These are phyloP conservation scores for Drosophila rhopaloa DNA, from an alignment of 1,140 invertebrate genomes.

Conservation along the genomic window DNA sequence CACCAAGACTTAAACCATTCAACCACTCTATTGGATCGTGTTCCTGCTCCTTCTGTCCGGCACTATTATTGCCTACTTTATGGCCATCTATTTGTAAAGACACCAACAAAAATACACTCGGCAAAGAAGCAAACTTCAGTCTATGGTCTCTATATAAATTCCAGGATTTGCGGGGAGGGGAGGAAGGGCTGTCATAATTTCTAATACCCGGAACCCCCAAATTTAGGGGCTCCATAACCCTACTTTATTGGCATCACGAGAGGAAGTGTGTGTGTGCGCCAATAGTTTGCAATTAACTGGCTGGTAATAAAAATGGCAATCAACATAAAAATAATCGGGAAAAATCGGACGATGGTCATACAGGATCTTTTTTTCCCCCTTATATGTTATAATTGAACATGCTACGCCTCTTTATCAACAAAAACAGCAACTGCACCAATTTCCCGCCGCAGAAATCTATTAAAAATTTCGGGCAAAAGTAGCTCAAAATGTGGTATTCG, in stretches of 20 bases:
- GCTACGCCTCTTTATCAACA: constrained; percentile 6
- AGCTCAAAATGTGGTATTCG: constrained; percentile 67
- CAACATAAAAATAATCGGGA: constrained; percentile 76
- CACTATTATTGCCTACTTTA: constrained; percentile 36
- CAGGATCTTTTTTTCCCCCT: neutral
- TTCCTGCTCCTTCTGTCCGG: neutral
- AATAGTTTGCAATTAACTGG: constrained; percentile 78
- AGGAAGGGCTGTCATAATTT: constrained; percentile 70
- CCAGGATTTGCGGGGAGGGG: constrained; percentile 51
- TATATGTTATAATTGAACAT: constrained; percentile 69
- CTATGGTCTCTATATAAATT: constrained; percentile 60
- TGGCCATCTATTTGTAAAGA: constrained; percentile 57
- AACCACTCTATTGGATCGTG: neutral
- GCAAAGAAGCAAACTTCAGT: constrained; percentile 4
- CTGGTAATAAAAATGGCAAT: constrained; percentile 63
- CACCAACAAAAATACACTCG: constrained; percentile 18
- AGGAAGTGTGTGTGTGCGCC: constrained; percentile 21
- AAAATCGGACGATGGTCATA: constrained; percentile 30
- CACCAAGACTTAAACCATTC: too few relatives aligned
- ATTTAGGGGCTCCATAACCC: constrained; percentile 51
- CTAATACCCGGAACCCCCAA: constrained; percentile 59
- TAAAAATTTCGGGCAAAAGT: constrained; percentile 71
- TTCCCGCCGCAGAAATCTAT: constrained; percentile 70
- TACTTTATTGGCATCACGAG: constrained; percentile 66
- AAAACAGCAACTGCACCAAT: constrained; percentile 63